Evolutionary conservation across 2,797 vertebrate species (phyloP).

Genomic region (Tauraco hartlaubi): DNA sequence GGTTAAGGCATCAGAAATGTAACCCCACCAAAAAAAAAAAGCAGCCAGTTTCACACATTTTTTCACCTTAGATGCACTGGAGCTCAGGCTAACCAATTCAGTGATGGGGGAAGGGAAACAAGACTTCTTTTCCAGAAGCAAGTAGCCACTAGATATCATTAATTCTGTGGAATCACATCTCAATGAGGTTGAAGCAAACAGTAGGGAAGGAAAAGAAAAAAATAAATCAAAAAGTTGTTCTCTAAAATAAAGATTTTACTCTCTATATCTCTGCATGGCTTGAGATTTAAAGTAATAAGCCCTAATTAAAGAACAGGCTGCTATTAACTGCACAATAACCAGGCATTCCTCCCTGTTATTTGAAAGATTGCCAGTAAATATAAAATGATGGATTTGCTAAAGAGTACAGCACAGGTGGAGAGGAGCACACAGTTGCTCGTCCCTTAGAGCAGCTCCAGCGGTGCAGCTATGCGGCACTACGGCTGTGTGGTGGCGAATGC

Average conservation of each 20-base stretch:
- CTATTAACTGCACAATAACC: not conserved
- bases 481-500: not conserved
- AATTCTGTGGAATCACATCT: not conserved
- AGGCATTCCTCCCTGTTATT: not conserved
- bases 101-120: not conserved
- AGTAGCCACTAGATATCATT: not conserved
- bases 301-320: not conserved
- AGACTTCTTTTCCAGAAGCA: not conserved
- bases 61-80: not conserved
- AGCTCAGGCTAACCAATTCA: not conserved
- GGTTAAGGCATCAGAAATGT: not conserved
- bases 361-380: not conserved
- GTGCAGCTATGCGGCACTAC: not conserved
- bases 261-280: not conserved
- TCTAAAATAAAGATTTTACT: too few species aligned
- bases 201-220: not conserved
- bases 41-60: not conserved
- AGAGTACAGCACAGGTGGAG: not conserved
- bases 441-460: not conserved
- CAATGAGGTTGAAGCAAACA: not conserved
- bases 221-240: not conserved
- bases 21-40: not conserved
- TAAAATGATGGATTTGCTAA: not conserved
- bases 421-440: fast-evolving
- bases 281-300: not conserved